Evolutionary conservation across 2,113 vertebrate genomes (phyloP), one percentile per base, ranked within the genome.

Genomic region (Vulpes lagopus): DNA sequence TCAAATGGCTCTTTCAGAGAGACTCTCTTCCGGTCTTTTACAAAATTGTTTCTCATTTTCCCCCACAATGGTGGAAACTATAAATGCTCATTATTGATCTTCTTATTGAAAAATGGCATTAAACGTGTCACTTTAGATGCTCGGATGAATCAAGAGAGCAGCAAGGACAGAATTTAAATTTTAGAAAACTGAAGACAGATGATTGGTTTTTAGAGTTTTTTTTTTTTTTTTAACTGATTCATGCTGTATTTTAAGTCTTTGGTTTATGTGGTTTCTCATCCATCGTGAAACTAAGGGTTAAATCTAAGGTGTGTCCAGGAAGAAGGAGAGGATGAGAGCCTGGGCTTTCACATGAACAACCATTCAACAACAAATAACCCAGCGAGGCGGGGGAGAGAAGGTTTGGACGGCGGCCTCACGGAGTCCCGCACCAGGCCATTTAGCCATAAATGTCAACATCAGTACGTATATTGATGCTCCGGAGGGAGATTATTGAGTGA

Each of bases 101-200:
- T 8, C 94, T 95, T 90, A 71, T 17, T 95, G 49, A 95, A n/a
- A 73, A 95, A 87, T 4, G 23, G 51, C 11, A 11, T 87, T n/a
- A 19, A 16, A 3, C 11, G 6, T 9, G n/a, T 69, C 22, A 23
- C 11, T 49, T 82, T 5, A 3, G 80, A 82, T 49, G 22, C 8
- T 9, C 2, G 38, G 57, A 23, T 81, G 62, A 60, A 32, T 92
- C 53, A 78, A 16, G 12, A 74, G 51, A 80, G 35, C 32, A 67
- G 2, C 27, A n/a, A 3, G 15, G 2, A 1, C 59, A 2, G 62
- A 96, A 93, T 82, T 55, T 8, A 91, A 84, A 88, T 91, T 32
- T 49, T 0, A n/a, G 17, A 43, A 51, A 57, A 19, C 4, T 8
- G 14, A 71, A 25, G 78, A 95, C 49, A 59, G 38, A 15, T 59